A percentile compares a stretch with the other conserved stretches of the same genome.
phyloP scores from a whole-genome alignment of 2,113 vertebrate genomes.

The Lagopus leucura region DNA sequence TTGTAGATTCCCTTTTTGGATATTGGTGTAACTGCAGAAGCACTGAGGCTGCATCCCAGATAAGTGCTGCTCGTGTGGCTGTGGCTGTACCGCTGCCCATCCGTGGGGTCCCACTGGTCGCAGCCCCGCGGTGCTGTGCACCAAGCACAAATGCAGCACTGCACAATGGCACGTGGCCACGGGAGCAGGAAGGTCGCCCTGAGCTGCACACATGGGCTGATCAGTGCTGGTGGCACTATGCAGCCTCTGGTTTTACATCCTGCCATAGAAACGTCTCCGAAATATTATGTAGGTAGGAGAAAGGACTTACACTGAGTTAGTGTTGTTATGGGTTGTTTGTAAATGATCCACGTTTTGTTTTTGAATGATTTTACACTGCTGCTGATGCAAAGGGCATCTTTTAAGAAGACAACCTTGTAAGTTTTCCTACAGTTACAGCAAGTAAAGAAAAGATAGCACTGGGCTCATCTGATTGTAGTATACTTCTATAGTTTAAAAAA shows the following conservation, averaged over 20 bases:
- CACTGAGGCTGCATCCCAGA: fast-evolving
- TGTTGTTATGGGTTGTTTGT: not conserved
- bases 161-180: fast-evolving
- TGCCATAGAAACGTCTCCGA: not conserved
- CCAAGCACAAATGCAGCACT: fast-evolving
- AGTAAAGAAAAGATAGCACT: constrained; percentile 27
- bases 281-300: not conserved
- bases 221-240: not conserved
- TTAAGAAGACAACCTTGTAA: not conserved
- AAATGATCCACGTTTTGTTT: not conserved
- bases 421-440: not conserved
- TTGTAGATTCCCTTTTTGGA: not conserved
- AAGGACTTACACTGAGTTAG: not conserved
- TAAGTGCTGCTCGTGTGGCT: fast-evolving
- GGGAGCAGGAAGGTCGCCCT: not conserved
- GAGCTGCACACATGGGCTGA: not conserved
- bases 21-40: not conserved
- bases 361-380: not conserved
- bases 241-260: not conserved
- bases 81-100: not conserved
- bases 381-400: not conserved
- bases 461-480: constrained; percentile 55
- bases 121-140: fast-evolving
- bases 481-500: constrained; percentile 66
- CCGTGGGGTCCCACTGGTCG: not conserved